Percentiles rank a stretch among this genome's conserved stretches.
Conservation (phyloP, 2,113 vertebrate genomes). For the Micromys minutus region DNA sequence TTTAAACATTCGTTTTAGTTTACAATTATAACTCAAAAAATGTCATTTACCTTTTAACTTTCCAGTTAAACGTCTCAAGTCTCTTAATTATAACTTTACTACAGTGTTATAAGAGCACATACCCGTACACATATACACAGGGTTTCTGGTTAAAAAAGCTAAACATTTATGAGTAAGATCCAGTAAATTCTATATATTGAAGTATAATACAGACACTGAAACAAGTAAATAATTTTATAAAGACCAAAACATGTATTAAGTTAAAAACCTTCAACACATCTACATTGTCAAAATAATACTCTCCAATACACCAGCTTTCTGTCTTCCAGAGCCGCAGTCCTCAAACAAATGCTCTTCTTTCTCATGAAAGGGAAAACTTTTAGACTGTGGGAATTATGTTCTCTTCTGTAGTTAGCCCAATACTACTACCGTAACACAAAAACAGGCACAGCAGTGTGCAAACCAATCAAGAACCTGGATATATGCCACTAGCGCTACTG, state of each 20-base stretch:
- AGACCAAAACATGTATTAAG: not conserved
- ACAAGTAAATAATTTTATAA: not conserved
- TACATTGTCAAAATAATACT: not conserved
- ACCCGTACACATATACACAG: not conserved
- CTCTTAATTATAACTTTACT: not conserved
- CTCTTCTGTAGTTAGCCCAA: not conserved
- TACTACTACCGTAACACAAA: not conserved
- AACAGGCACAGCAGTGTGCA: not conserved
- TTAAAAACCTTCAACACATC: not conserved
- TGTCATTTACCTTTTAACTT: not conserved
- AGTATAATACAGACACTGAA: not conserved
- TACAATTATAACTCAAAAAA: conserved; percentile 22
- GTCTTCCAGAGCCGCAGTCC: not conserved
- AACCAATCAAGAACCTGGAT: not conserved
- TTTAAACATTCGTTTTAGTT: conserved; percentile 25
- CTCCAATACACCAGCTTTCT: not conserved
- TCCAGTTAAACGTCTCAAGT: not conserved
- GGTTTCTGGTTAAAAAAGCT: not conserved
- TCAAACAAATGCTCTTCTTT: not conserved
- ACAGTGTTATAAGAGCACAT: not conserved
- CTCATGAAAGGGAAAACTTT: not conserved
- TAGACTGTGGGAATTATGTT: not conserved
- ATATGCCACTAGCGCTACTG: not conserved
- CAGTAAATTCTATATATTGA: not conserved
- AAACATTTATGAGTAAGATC: not conserved